Percentiles rank a stretch among this genome's conserved stretches.
phyloP scores from a whole-genome alignment of 2,113 vertebrate genomes.

The Amblyopsis rosae region DNA sequence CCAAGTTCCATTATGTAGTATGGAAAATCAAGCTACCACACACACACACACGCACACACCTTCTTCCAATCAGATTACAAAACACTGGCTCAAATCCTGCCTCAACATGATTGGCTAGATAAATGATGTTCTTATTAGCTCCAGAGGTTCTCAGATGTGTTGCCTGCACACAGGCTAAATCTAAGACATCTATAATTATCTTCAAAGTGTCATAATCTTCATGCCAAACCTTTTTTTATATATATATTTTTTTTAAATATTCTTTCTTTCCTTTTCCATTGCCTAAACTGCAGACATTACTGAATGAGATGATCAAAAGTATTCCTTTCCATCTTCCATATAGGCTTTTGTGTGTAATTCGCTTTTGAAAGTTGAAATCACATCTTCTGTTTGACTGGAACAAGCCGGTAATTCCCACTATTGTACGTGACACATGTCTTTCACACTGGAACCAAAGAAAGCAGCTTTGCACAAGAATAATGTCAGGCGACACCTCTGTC shows the following conservation, averaged over 20 bases:
- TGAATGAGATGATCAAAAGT: conserved; percentile 3
- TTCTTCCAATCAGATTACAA: conserved; percentile 34
- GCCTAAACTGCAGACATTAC: background rate
- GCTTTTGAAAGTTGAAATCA: conserved; percentile 28
- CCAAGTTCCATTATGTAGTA: conserved; percentile 21
- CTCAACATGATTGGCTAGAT: conserved; percentile 30
- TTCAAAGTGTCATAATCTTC: conserved; percentile 36
- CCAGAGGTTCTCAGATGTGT: conserved; percentile 31
- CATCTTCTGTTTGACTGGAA: conserved; percentile 48
- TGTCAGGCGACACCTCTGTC: conserved; percentile 44
- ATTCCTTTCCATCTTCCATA: conserved; percentile 15
- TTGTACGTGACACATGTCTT: conserved; percentile 38
- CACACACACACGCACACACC: conserved; percentile 20
- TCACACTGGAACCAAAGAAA: conserved; percentile 43
- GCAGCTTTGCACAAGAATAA: conserved; percentile 47
- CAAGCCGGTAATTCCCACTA: conserved; percentile 41
- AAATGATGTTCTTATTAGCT: conserved; percentile 16
- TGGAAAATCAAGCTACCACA: conserved; percentile 40
- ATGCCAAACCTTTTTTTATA: conserved; percentile 11
- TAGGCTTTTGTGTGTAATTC: conserved; percentile 38
- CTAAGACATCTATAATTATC: conserved; percentile 35
- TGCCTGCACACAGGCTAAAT: conserved; percentile 33
- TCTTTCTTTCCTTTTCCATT: background rate
- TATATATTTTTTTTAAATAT: background rate
- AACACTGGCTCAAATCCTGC: conserved; percentile 13